phyloP scores from a whole-genome alignment of 2,113 vertebrate genomes.

The Lagenorhynchus albirostris region DNA sequence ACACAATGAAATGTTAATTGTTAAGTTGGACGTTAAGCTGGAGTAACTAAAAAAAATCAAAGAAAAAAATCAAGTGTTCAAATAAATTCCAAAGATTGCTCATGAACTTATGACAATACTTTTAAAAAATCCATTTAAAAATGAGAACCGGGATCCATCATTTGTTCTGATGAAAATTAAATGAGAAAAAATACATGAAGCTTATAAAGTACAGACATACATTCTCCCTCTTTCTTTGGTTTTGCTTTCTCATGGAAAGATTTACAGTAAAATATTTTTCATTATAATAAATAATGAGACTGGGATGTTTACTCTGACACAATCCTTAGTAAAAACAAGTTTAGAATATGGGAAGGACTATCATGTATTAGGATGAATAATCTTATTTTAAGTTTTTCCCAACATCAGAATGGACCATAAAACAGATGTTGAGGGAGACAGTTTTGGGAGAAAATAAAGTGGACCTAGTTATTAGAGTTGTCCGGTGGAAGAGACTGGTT shows the following conservation, averaged over 20 bases:
- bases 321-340: not conserved
- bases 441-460: not conserved
- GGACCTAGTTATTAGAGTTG: not conserved
- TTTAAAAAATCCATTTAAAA: not conserved
- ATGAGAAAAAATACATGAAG: not conserved
- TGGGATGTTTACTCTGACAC: not conserved
- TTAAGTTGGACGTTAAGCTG: not conserved
- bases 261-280: not conserved
- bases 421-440: not conserved
- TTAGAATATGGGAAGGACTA: not conserved
- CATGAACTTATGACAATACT: not conserved
- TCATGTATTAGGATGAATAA: not conserved
- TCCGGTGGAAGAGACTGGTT: not conserved
- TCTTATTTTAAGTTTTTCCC: not conserved
- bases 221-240: not conserved
- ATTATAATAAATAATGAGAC: not conserved
- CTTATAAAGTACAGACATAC: not conserved
- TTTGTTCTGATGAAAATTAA: not conserved
- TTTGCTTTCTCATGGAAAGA: not conserved
- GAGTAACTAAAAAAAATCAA: slow-evolving; percentile 5
- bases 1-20: not conserved
- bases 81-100: not conserved
- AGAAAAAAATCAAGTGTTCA: not conserved
- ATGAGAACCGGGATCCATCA: not conserved
- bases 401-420: not conserved